These are phyloP conservation scores for Mongoloraphidia duomilia DNA, from an alignment of 2,888 invertebrate genomes.

Conservation along the genomic window DNA sequence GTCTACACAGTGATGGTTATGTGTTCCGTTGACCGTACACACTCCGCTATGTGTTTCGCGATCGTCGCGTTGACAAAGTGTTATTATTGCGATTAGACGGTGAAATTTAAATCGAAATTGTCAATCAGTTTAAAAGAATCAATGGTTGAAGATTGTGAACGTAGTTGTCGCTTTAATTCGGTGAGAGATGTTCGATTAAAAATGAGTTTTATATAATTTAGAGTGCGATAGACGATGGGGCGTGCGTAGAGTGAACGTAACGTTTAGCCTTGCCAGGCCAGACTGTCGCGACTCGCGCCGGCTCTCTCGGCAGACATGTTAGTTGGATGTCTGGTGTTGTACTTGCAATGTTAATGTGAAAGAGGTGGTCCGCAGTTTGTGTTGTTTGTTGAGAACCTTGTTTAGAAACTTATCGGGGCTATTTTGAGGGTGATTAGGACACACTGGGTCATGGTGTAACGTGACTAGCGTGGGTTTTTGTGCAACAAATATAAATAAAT, in stretches of 20 bases:
- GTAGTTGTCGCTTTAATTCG: slow-evolving; percentile 11
- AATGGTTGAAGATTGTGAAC: not conserved
- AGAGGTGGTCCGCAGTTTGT: not conserved
- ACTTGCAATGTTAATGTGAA: not conserved
- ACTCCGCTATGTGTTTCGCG: slow-evolving; percentile 28
- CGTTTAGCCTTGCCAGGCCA: slow-evolving; percentile 30
- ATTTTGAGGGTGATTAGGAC: not conserved
- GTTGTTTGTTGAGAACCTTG: not conserved
- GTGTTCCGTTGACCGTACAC: slow-evolving; percentile 34
- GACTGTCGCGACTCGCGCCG: slow-evolving; percentile 26
- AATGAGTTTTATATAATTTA: not conserved
- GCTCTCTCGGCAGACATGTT: slow-evolving; percentile 30
- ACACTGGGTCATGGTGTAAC: not conserved
- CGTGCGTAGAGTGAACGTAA: slow-evolving; percentile 27
- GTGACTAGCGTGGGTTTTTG: not conserved
- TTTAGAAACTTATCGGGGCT: not conserved
- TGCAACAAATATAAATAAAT: not conserved
- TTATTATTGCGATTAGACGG: slow-evolving; percentile 8
- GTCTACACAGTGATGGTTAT: slow-evolving; percentile 41
- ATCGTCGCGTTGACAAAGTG: not conserved
- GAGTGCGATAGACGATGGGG: slow-evolving; percentile 21
- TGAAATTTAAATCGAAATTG: slow-evolving; percentile 24
- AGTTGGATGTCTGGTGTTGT: slow-evolving; percentile 7
- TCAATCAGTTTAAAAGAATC: not conserved
- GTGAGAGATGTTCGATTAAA: not conserved